phyloP scores from a whole-genome alignment of 1,140 invertebrate genomes.

The Meloidogyne hapla region DNA sequence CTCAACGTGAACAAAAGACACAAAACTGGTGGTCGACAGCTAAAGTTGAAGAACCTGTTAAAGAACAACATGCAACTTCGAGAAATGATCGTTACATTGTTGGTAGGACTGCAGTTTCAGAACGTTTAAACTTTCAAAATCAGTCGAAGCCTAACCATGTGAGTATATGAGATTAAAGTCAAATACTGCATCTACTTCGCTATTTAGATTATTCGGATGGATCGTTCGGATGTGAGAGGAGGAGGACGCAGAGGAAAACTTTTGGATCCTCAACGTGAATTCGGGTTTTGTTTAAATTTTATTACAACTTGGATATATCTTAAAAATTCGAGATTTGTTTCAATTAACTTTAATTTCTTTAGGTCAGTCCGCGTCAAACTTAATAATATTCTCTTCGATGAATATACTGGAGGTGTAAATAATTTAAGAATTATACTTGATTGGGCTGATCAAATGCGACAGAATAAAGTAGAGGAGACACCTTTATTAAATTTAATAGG shows the following conservation, averaged over 20 bases:
- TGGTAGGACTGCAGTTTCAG: background rate
- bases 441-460: background rate
- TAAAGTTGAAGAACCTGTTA: background rate
- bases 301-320: background rate
- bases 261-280: background rate
- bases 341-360: background rate
- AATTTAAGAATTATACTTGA: background rate
- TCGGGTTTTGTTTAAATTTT: background rate
- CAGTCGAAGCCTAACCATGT: background rate
- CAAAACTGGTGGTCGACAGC: background rate
- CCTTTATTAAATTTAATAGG: slow-evolving; percentile 1
- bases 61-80: background rate
- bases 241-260: background rate
- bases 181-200: background rate
- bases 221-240: no score
- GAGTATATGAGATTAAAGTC: background rate
- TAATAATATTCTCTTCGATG: background rate
- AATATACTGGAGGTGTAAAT: background rate
- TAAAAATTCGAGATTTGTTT: background rate
- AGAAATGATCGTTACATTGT: background rate
- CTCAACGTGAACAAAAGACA: background rate
- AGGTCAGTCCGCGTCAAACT: background rate
- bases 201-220: background rate
- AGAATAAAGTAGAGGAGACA: background rate
- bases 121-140: background rate